A percentile compares a stretch with the other conserved stretches of the same genome.
These are phyloP conservation scores for Catamblyrhynchus diadema DNA, from an alignment of 2,797 vertebrate species.

Conservation along the genomic window DNA sequence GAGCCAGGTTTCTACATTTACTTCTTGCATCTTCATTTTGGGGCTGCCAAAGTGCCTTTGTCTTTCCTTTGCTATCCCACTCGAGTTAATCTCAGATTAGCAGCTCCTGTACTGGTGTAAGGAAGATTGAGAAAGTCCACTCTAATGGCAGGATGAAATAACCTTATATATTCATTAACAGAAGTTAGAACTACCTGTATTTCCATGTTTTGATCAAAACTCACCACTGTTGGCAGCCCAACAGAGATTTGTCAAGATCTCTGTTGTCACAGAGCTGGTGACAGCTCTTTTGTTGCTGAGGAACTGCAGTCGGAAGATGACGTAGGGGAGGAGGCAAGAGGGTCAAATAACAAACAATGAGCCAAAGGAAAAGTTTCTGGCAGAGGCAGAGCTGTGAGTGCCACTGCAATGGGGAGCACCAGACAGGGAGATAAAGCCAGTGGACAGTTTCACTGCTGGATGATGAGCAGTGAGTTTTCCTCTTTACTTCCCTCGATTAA, in stretches of 20 bases:
- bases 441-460: neutral
- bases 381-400: neutral
- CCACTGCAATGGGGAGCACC: neutral
- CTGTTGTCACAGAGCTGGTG: neutral
- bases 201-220: neutral
- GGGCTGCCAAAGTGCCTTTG: neutral
- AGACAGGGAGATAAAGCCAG: neutral
- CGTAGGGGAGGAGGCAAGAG: neutral
- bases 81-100: neutral
- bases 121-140: neutral
- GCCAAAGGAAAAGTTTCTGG: neutral
- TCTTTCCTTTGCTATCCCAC: neutral
- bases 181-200: neutral
- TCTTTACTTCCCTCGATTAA: conserved; percentile 14
- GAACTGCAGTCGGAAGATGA: neutral
- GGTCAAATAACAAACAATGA: neutral
- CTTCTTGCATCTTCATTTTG: neutral
- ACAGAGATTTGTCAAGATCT: neutral
- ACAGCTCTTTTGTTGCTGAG: neutral
- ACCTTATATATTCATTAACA: fast-evolving
- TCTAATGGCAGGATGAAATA: neutral
- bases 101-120: neutral
- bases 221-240: neutral
- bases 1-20: neutral
- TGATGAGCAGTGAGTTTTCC: neutral